Percentiles rank a stretch among this genome's conserved stretches.
These are phyloP conservation scores for Pseudolaguvia tuberculata DNA, from an alignment of 2,113 vertebrate genomes.

Conservation along the genomic window DNA sequence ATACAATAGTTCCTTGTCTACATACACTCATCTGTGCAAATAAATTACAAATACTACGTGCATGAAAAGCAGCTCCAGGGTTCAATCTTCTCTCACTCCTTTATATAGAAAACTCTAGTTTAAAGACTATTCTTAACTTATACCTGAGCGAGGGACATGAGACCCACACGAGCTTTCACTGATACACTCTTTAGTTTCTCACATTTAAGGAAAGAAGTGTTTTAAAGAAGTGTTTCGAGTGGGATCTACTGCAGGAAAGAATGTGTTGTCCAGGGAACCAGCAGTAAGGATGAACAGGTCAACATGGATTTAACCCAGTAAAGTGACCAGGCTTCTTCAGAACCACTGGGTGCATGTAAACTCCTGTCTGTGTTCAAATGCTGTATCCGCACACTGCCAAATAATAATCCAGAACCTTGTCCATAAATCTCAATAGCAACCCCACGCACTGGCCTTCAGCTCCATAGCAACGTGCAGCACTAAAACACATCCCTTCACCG, in stretches of 20 bases:
- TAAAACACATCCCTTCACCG: not conserved
- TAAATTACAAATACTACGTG: no score
- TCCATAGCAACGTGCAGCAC: conserved; percentile 19
- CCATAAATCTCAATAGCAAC: conserved; percentile 11
- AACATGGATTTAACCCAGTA: not conserved
- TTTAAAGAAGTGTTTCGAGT: no score
- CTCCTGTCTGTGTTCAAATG: not conserved
- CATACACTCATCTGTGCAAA: no score
- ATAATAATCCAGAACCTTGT: conserved; percentile 38
- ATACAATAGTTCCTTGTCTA: no score
- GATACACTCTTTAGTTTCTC: not conserved
- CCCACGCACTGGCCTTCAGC: conserved; percentile 36
- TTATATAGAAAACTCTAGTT: no score
- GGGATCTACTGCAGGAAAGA: conserved; percentile 4
- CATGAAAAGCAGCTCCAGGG: no score
- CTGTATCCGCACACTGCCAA: not conserved
- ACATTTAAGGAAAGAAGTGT: not conserved
- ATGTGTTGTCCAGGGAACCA: not conserved
- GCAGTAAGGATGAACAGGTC: not conserved
- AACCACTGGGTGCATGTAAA: not conserved
- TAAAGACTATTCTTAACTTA: not conserved
- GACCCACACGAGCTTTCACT: not conserved
- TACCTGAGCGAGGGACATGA: not conserved
- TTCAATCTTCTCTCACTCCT: no score
- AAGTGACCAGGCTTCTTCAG: not conserved